These are phyloP conservation scores for Hydrotaea diabolus DNA, from an alignment of 2,888 invertebrate species.

Conservation along the genomic window DNA sequence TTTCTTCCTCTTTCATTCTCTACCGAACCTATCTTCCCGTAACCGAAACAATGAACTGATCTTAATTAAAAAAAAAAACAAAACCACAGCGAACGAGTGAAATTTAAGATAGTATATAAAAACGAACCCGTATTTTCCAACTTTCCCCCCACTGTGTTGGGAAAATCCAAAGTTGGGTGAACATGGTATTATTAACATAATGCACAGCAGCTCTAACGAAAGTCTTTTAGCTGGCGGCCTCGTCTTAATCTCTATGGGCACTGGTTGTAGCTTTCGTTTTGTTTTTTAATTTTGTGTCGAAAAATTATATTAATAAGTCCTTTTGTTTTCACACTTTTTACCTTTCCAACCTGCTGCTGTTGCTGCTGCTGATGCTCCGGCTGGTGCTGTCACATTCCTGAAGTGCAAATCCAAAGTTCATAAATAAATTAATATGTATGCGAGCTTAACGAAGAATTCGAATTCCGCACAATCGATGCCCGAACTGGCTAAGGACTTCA, in stretches of 20 bases:
- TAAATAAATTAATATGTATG: neutral
- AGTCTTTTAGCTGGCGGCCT: neutral
- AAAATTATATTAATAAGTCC: neutral
- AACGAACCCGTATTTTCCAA: neutral
- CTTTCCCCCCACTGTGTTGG: neutral
- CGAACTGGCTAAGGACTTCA: too few relatives aligned
- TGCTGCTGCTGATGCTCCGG: too few relatives aligned
- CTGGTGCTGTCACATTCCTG: neutral
- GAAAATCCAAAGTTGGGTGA: too few relatives aligned
- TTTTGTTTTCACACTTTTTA: neutral
- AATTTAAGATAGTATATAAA: too few relatives aligned
- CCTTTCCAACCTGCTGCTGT: neutral
- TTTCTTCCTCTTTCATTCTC: too few relatives aligned
- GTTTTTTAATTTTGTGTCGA: neutral
- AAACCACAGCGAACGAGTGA: too few relatives aligned
- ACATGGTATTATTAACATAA: constrained; percentile 34
- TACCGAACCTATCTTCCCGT: too few relatives aligned
- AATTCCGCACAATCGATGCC: neutral
- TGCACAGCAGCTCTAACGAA: neutral
- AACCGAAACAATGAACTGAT: too few relatives aligned
- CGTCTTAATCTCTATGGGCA: neutral
- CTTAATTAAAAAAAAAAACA: too few relatives aligned
- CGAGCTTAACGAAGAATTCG: neutral
- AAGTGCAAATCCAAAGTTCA: neutral
- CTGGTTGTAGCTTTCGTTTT: neutral